These are phyloP conservation scores for Drosophila mimetica DNA, from an alignment of 2,888 invertebrate species.

Conservation along the genomic window DNA sequence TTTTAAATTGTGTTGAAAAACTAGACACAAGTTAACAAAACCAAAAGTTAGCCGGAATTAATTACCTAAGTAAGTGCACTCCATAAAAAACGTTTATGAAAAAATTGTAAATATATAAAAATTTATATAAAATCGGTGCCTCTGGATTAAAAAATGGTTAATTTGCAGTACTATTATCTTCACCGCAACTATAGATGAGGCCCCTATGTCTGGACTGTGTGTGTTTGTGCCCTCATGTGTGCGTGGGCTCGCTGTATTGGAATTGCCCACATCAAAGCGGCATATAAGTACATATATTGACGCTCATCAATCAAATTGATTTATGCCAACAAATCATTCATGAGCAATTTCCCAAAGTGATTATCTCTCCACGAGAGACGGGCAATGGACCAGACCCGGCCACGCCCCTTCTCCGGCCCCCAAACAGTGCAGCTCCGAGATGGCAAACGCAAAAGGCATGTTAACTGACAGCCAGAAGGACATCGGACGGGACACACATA, in stretches of 20 bases:
- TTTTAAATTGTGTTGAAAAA: too few relatives aligned
- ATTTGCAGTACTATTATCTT: not conserved
- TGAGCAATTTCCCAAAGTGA: conserved; percentile 81
- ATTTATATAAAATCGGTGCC: not conserved
- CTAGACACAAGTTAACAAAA: too few relatives aligned
- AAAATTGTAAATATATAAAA: too few relatives aligned
- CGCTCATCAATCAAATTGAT: conserved; percentile 81
- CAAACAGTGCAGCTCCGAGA: conserved; percentile 40
- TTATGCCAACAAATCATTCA: conserved; percentile 81
- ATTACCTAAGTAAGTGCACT: too few relatives aligned
- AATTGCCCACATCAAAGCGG: conserved; percentile 78
- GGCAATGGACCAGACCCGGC: conserved; percentile 24
- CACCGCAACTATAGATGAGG: conserved; percentile 15
- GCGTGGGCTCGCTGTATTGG: conserved; percentile 45
- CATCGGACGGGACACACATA: conserved; percentile 49
- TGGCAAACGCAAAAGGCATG: conserved; percentile 70
- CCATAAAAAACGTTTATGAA: too few relatives aligned
- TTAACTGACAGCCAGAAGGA: conserved; percentile 72
- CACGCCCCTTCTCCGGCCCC: conserved; percentile 19
- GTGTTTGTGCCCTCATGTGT: conserved; percentile 30
- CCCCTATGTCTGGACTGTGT: conserved; percentile 44
- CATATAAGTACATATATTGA: conserved; percentile 79
- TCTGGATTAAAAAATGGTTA: not conserved
- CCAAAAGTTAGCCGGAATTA: too few relatives aligned
- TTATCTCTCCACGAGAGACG: conserved; percentile 74